phyloP scores from a whole-genome alignment of 2,797 vertebrate genomes.

The Euphonia xanthogaster region DNA sequence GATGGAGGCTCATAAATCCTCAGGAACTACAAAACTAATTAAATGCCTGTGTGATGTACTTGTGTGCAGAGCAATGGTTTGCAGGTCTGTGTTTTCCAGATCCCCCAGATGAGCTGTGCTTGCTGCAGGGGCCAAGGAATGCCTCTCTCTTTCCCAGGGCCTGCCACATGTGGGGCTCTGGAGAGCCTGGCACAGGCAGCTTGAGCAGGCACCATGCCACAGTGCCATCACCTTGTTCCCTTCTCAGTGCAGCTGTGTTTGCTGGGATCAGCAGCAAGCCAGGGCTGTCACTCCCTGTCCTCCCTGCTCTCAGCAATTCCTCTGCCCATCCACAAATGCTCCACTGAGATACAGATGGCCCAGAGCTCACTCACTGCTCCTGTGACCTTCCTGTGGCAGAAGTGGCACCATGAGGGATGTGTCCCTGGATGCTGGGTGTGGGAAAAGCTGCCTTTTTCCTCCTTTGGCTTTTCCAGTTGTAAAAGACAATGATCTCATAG shows the following conservation, averaged over 20 bases:
- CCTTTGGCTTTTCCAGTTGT: neutral
- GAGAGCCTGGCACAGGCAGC: neutral
- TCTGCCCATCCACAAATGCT: neutral
- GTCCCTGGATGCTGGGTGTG: rapidly evolving
- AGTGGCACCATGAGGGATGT: neutral
- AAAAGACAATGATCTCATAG: neutral
- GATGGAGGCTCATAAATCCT: conserved; percentile 7
- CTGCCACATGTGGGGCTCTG: neutral
- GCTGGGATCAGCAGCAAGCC: neutral
- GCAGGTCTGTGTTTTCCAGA: neutral
- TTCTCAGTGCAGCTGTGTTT: neutral
- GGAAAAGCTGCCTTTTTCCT: neutral
- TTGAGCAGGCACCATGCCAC: neutral
- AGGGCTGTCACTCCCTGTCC: neutral
- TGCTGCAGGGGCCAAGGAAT: neutral
- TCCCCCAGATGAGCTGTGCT: neutral
- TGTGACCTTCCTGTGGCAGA: neutral
- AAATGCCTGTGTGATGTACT: neutral
- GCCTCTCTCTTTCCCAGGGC: rapidly evolving
- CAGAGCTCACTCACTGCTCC: neutral
- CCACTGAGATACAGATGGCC: neutral
- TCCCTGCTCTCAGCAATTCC: neutral
- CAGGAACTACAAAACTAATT: neutral
- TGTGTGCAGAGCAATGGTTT: neutral
- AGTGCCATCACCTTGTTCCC: neutral